Evolutionary conservation across 2,797 vertebrate species (phyloP).

Genomic region (Aldrovandia affinis): DNA sequence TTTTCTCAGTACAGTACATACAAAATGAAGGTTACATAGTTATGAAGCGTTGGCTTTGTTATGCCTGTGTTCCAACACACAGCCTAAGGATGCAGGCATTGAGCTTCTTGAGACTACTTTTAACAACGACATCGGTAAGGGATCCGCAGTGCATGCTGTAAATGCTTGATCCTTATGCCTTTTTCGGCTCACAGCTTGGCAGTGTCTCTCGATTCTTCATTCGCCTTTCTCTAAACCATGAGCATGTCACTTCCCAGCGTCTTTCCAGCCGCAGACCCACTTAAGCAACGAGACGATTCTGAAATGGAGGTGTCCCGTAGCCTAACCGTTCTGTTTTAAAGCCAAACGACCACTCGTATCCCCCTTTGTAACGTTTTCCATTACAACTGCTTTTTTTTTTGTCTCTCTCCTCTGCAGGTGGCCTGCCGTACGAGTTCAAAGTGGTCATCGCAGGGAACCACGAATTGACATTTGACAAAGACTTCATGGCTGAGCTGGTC

Average conservation of each 20-base stretch:
- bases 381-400: not conserved
- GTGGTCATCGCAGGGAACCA: constrained; percentile 99
- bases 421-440: constrained; percentile 96
- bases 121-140: not conserved
- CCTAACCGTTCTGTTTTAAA: not conserved
- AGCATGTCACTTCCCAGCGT: not conserved
- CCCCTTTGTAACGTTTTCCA: not conserved
- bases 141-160: not conserved
- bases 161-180: not conserved
- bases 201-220: not conserved
- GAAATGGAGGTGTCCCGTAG: not conserved
- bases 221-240: not conserved
- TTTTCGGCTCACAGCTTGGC: not conserved
- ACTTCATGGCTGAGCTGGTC: constrained; percentile 99
- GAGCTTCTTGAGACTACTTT: not conserved
- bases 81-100: too few relatives aligned
- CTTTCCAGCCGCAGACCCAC: not conserved
- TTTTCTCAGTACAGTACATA: not conserved
- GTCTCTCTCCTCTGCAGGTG: constrained; percentile 70
- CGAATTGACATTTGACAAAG: constrained; percentile 99
- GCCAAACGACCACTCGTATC: not conserved
- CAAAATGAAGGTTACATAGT: not conserved
- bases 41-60: not conserved
- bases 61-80: too few relatives aligned
- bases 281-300: not conserved